Evolutionary conservation across 2,888 invertebrate genomes (phyloP), one percentile per base, ranked within the genome.

Genomic region (Epiblema foenella): DNA sequence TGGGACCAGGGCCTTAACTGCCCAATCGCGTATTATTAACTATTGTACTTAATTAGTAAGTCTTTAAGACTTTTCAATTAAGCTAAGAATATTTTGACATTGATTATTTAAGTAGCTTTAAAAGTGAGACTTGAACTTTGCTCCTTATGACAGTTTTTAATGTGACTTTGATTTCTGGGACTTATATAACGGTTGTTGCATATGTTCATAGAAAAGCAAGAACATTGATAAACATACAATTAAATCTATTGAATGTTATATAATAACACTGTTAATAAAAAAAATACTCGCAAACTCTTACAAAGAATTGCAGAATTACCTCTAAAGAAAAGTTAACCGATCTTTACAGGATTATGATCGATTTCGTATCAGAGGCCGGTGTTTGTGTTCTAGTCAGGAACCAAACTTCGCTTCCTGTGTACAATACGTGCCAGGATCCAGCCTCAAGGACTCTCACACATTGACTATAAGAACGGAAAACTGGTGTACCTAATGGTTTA

Each of bases 351-450:
- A 62, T 37, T 49, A 46, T 70, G 49, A 71, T 66, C 66, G 56
- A 56, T 60, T 56, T 42, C 17, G 49, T 60, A 66, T 71, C 62
- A 56, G n/a, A 60, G 54, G 24, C 17, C 46, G 63, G n/a, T 71
- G 60, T 71, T 71, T 66, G 60, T 29, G 70, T 71, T 66, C 60
- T 24, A 66, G 70, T 62, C 60, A 60, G 56, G 60, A 54, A 42
- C 62, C 71, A 57, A 71, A 71, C 66, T 71, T 71, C 66, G 60
- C 71, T 71, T 67, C 67, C 67, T 67, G 71, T 71, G 60, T 67
- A 67, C 67, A 66, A 67, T 67, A 71, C 71, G 71, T 71, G 71
- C 60, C 60, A 57, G 46, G 51, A 66, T 20, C 62, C 49, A 20
- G 66, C 71, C 66, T 59, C 20, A n/a, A 46, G 49, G 54, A 24